Percentiles rank a stretch among this genome's conserved stretches.
phyloP scores from a whole-genome alignment of 2,888 invertebrate species.

The Agrochola macilenta region DNA sequence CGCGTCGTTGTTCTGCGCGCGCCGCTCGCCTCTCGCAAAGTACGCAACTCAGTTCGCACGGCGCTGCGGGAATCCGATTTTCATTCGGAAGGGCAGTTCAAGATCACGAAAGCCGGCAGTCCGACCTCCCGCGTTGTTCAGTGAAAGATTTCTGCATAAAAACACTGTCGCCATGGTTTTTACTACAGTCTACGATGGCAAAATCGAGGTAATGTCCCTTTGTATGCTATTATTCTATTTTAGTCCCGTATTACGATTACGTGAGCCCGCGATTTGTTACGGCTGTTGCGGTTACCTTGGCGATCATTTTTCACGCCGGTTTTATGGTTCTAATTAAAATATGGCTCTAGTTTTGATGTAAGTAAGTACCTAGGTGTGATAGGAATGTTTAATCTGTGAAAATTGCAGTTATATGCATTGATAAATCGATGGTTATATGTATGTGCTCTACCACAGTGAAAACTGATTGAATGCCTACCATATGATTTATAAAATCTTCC shows the following conservation, averaged over 20 bases:
- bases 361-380: neutral
- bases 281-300: constrained; percentile 71
- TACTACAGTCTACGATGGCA: constrained; percentile 85
- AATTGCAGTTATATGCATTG: neutral
- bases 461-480: neutral
- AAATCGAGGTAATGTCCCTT: constrained; percentile 79
- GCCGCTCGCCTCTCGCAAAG: constrained; percentile 77
- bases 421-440: no score
- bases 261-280: constrained; percentile 72
- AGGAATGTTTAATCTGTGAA: constrained; percentile 3
- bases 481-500: constrained; percentile 34
- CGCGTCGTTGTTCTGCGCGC: constrained; percentile 82
- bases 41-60: constrained; percentile 83
- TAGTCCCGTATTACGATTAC: constrained; percentile 69
- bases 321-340: constrained; percentile 58
- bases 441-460: neutral
- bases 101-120: constrained; percentile 87
- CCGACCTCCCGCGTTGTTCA: constrained; percentile 78
- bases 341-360: constrained; percentile 2
- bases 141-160: constrained; percentile 76
- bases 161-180: constrained; percentile 84
- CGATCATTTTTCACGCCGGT: constrained; percentile 72
- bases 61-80: constrained; percentile 84
- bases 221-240: constrained; percentile 71
- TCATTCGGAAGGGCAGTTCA: constrained; percentile 90